phyloP scores from a whole-genome alignment of 1,140 invertebrate genomes.

The Vollenhovia emeryi region DNA sequence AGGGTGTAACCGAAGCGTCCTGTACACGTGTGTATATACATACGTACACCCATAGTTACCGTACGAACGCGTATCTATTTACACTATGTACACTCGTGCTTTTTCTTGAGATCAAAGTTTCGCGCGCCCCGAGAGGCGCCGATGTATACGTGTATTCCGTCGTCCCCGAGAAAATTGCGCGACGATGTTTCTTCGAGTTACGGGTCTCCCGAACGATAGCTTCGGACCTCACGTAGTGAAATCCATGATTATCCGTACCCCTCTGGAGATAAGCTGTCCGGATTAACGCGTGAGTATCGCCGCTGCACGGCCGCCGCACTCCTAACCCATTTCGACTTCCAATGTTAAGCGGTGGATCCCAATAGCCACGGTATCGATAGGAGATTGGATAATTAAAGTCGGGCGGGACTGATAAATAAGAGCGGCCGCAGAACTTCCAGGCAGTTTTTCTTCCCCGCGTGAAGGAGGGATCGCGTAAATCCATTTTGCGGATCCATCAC shows the following conservation, averaged over 20 bases:
- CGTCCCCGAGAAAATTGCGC: not conserved
- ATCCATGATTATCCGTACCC: not conserved
- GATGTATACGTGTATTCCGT: not conserved
- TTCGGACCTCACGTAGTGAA: not conserved
- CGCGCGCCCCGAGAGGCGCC: slow-evolving; percentile 44
- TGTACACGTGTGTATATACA: slow-evolving; percentile 71
- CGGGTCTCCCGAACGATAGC: not conserved
- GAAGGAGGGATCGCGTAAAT: not conserved
- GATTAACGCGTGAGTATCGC: not conserved
- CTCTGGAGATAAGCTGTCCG: slow-evolving; percentile 2
- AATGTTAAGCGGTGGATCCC: not conserved
- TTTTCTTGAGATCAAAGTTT: slow-evolving; percentile 79
- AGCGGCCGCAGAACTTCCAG: not conserved
- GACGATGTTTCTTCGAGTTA: slow-evolving; percentile 4
- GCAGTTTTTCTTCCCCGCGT: not conserved
- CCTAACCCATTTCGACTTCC: slow-evolving; percentile 25
- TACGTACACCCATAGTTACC: slow-evolving; percentile 66
- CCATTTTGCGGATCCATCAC: not conserved
- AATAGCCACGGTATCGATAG: not conserved
- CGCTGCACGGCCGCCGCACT: not conserved
- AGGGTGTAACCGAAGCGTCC: slow-evolving; percentile 52
- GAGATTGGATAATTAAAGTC: not conserved
- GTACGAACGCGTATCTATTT: slow-evolving; percentile 73
- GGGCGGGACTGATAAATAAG: not conserved
- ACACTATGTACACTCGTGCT: slow-evolving; percentile 79